These are phyloP conservation scores for Oncorhynchus tshawytscha DNA, from an alignment of 2,113 vertebrate genomes.

Conservation along the genomic window DNA sequence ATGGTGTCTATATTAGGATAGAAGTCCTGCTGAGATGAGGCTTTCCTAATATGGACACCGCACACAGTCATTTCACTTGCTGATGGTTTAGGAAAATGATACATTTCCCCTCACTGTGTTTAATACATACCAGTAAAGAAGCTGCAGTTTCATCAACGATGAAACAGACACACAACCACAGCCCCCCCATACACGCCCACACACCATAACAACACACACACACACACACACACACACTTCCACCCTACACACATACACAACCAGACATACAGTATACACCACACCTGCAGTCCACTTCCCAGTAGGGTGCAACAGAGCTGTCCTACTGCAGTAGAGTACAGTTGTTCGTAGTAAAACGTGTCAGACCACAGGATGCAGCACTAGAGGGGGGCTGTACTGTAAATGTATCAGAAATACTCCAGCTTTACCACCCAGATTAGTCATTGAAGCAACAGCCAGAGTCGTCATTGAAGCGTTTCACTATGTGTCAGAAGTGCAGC, in stretches of 20 bases:
- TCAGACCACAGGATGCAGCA: neutral
- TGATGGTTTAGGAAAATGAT: no score
- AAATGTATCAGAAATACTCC: neutral
- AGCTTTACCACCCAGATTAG: neutral
- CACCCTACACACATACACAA: no score
- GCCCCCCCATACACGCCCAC: neutral
- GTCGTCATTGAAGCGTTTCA: neutral
- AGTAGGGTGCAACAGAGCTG: neutral
- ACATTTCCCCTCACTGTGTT: no score
- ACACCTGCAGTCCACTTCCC: conserved; percentile 3
- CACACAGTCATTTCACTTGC: no score
- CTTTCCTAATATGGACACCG: no score
- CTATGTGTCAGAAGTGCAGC: neutral
- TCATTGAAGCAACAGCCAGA: neutral
- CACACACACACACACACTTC: no score
- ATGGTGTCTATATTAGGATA: no score
- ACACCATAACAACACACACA: neutral
- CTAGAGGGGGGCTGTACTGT: neutral
- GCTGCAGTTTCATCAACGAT: neutral
- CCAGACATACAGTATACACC: no score
- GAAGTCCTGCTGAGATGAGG: no score
- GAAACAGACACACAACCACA: neutral
- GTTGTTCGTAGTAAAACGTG: conserved; percentile 8
- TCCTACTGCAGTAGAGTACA: neutral
- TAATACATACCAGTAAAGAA: no score